phyloP scores from a whole-genome alignment of 2,113 vertebrate genomes.

The Colaptes auratus region DNA sequence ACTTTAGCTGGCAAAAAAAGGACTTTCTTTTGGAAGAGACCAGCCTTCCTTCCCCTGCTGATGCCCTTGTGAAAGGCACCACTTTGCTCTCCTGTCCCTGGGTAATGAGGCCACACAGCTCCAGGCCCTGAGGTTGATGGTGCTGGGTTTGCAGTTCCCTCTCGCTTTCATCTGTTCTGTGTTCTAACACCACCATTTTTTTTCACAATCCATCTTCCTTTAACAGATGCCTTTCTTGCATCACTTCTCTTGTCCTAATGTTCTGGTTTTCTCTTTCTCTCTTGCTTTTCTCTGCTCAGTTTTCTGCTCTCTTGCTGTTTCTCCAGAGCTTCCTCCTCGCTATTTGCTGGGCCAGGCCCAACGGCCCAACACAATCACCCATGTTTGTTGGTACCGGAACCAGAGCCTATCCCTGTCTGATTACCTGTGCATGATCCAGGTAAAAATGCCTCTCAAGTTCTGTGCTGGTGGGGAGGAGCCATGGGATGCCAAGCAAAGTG shows the following conservation, averaged over 20 bases:
- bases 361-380: conserved; percentile 93
- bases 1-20: not conserved
- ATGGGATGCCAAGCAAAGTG: not conserved
- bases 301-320: conserved; percentile 84
- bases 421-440: conserved; percentile 94
- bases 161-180: not conserved
- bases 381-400: conserved; percentile 95
- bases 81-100: not conserved
- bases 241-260: conserved; percentile 29
- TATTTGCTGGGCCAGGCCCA: conserved; percentile 90
- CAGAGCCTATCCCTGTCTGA: conserved; percentile 92
- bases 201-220: conserved; percentile 40
- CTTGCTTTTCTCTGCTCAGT: conserved; percentile 75
- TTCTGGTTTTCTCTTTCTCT: conserved; percentile 43
- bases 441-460: conserved; percentile 70
- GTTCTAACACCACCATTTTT: conserved; percentile 4
- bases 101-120: not conserved
- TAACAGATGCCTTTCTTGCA: conserved; percentile 31
- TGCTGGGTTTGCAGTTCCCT: not conserved
- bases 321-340: conserved; percentile 89
- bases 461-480: conserved; percentile 46
- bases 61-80: not conserved
- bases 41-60: not conserved
- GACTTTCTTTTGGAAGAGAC: not conserved
- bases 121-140: not conserved